Evolutionary conservation across 2,113 vertebrate species (phyloP), one percentile per base, ranked within the genome.

Genomic region (Peucedramus taeniatus): DNA sequence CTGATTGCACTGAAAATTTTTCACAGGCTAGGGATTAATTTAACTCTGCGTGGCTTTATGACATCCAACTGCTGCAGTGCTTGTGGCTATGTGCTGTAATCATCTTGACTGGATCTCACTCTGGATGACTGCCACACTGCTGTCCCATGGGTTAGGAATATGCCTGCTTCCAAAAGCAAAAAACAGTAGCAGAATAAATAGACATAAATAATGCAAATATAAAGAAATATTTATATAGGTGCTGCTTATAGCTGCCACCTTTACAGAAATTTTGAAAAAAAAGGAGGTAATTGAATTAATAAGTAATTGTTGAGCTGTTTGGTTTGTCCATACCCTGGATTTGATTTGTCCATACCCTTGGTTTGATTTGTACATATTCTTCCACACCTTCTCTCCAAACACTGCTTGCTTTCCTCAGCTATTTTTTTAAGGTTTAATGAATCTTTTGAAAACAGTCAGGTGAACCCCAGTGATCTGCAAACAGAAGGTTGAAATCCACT

Each of bases 1-100:
- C 30, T 66, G 71, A 74, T 56, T 86, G 57, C 50, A 44, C 68
- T 66, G 60, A 83, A 51, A 4, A 3, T 22, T 78, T 94, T 93
- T 72, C 13, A 27, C 42, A 78, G 86, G 35, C 71, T 89, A 31
- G 76, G 51, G 72, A 83, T 83, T 92, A 87, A 89, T 91, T 89
- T 89, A 79, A 56, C 57, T 93, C 27, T 94, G 57, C n/a, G 19
- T 87, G 77, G 77, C 53, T 94, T 94, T 89, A n/a, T 87, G 72
- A 72, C 57, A 69, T 57, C 70, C 71, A 89, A 27, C 28, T 60
- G 74, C 91, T 84, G 78, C 69, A 93, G 79, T 72, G 78, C 81
- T 95, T 49, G 50, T 72, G 87, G 94, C 64, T 68, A 13, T 69
- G 17, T 49, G 30, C 70, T 93, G 44, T 45, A 89, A 94, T 82